A percentile compares a stretch with the other conserved stretches of the same genome.
Evolutionary conservation across 2,797 vertebrate species (phyloP).

Genomic region (Pseudocheirus occidentalis): DNA sequence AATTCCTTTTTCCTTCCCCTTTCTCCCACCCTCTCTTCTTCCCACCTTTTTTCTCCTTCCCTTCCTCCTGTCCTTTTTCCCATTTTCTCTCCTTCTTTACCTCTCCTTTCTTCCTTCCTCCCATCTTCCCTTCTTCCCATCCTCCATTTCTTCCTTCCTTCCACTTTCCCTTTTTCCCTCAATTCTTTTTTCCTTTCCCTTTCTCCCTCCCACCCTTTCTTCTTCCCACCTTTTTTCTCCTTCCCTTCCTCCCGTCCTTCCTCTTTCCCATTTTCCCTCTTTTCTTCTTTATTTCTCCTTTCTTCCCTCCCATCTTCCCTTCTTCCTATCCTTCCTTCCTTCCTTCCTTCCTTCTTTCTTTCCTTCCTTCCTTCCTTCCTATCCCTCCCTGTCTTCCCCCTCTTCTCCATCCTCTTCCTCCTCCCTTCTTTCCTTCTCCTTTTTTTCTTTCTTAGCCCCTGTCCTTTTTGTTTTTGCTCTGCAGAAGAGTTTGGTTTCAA

Average conservation of each 20-base stretch:
- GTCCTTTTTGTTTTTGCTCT: no score
- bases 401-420: no score
- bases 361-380: not conserved
- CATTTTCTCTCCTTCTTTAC: no score
- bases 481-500: not conserved
- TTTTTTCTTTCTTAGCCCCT: not conserved
- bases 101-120: rapidly evolving
- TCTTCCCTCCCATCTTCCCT: no score
- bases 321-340: rapidly evolving
- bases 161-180: not conserved
- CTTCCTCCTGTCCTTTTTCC: not conserved
- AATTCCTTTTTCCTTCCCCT: not conserved
- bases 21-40: no score
- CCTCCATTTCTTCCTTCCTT: not conserved
- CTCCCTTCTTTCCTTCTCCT: not conserved
- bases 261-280: no score
- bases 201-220: rapidly evolving
- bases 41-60: no score
- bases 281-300: not conserved
- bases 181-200: no score
- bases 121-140: not conserved
- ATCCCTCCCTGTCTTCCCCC: not conserved
- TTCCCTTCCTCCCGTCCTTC: not conserved
- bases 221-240: not conserved
- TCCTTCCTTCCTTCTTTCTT: no score